Conservation (phyloP, 2,888 invertebrate genomes). For the Platycheirus albimanus region DNA sequence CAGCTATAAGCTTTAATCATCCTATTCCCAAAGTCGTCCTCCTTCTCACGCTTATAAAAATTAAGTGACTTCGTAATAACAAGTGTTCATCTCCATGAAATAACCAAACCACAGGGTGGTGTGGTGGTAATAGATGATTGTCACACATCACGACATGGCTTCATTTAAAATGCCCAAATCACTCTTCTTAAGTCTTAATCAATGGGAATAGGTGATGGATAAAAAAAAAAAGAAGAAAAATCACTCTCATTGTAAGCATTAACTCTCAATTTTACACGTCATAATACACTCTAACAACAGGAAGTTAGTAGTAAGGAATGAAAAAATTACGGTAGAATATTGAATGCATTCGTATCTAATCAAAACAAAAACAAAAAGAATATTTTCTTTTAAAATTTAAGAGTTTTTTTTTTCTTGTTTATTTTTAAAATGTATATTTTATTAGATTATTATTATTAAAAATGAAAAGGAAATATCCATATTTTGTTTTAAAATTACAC, state of each 20-base stretch:
- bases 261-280: conserved; percentile 78
- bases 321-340: conserved; percentile 59
- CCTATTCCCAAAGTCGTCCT: conserved; percentile 19
- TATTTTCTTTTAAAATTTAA: conserved; percentile 62
- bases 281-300: conserved; percentile 46
- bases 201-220: conserved; percentile 40
- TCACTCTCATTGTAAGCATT: conserved; percentile 50
- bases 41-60: conserved; percentile 18
- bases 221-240: conserved; percentile 2
- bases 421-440: conserved; percentile 75
- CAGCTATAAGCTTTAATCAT: conserved; percentile 40
- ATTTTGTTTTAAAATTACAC: conserved; percentile 71
- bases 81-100: conserved; percentile 8
- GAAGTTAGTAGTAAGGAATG: conserved; percentile 50
- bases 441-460: conserved; percentile 71
- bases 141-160: conserved; percentile 14
- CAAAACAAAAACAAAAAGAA: conserved; percentile 60
- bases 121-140: neutral
- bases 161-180: neutral
- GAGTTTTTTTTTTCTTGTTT: conserved; percentile 68
- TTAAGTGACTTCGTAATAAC: conserved; percentile 6
- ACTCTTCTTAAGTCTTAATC: neutral
- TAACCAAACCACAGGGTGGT: neutral
- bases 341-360: conserved; percentile 72
- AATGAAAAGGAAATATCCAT: conserved; percentile 52